These are phyloP conservation scores for Sphyrna mokarran DNA, from an alignment of 2,113 vertebrate species.

Conservation along the genomic window DNA sequence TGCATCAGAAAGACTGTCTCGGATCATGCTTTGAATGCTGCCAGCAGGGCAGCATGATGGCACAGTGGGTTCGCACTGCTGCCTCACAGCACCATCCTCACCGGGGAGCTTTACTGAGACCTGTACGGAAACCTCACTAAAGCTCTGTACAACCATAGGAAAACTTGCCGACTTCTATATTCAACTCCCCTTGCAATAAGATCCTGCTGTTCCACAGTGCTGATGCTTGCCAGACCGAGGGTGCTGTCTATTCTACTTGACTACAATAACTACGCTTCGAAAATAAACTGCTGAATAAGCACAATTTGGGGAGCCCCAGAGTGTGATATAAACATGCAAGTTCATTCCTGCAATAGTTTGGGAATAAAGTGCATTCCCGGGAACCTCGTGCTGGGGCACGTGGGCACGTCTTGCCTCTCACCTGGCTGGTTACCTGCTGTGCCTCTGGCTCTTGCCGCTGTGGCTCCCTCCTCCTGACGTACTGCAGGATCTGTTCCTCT, in stretches of 20 bases:
- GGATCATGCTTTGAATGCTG: too few relatives aligned
- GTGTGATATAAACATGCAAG: background rate
- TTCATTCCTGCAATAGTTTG: background rate
- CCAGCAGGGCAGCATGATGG: too few relatives aligned
- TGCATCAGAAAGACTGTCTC: too few relatives aligned
- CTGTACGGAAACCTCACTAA: too few relatives aligned
- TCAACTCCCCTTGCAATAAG: too few relatives aligned
- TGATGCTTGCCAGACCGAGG: background rate
- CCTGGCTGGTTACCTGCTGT: conserved; percentile 43
- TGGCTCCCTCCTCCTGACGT: conserved; percentile 58
- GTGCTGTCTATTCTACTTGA: background rate
- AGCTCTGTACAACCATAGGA: too few relatives aligned
- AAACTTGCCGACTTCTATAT: too few relatives aligned
- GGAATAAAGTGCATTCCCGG: background rate
- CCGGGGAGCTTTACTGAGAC: too few relatives aligned
- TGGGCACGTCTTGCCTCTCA: background rate
- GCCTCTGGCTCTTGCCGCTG: conserved; percentile 40
- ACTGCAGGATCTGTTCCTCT: conserved; percentile 71
- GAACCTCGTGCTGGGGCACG: too few relatives aligned
- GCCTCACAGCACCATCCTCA: too few relatives aligned
- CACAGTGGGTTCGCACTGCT: too few relatives aligned
- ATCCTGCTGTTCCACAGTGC: background rate
- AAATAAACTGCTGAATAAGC: background rate
- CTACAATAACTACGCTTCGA: background rate
- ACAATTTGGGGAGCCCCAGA: too few relatives aligned